Evolutionary conservation across 2,113 vertebrate genomes (phyloP), one percentile per base, ranked within the genome.

Genomic region (Xiphophorus couchianus): DNA sequence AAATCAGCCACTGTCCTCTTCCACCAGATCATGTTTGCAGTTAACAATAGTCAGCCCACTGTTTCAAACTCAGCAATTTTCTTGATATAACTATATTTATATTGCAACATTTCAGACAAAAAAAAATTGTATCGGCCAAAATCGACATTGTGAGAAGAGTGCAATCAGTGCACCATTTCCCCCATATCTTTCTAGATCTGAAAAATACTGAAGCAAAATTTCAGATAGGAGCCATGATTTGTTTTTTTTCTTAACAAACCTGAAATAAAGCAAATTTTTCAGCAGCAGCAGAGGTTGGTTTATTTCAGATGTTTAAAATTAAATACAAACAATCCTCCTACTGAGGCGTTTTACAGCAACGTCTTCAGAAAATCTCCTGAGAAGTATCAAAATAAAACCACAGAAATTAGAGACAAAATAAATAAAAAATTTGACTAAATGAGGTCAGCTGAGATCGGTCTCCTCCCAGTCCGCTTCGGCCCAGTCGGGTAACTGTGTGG

Each of bases 381-480:
- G 39, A 42, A 4, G 61, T 62, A 27, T 27, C 27, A 58, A 63
- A 39, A 70, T 58, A 58, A 58, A 58, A 58, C 22, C 25, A 2
- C 25, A 3, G 33, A 66, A 37, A 44, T 74, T 44, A 70, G 33
- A 28, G 62, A 19, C 19, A 25, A 22, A 51, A 17, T 33, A 64
- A 44, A 68, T 5, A 5, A 0, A n/a, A 58, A 58, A 17, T 4
- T 22, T 6, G 51, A n/a, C 51, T 25, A 3, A 25, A 58, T 10
- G 17, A 58, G 51, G 25, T 58, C 48, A 61, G 62, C 19, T 69
- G 66, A 68, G 85, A 3, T 86, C 76, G 79, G 89, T 90, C 12
- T 95, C 93, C 60, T 91, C 67, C 97, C 98, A 99, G 87, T 97
- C 93, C n/a, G 96, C 96, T 89, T 91, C 92, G 48, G 96, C 98